phyloP scores from a whole-genome alignment of 2,888 invertebrate genomes.

The Blastobasis lacticolella region DNA sequence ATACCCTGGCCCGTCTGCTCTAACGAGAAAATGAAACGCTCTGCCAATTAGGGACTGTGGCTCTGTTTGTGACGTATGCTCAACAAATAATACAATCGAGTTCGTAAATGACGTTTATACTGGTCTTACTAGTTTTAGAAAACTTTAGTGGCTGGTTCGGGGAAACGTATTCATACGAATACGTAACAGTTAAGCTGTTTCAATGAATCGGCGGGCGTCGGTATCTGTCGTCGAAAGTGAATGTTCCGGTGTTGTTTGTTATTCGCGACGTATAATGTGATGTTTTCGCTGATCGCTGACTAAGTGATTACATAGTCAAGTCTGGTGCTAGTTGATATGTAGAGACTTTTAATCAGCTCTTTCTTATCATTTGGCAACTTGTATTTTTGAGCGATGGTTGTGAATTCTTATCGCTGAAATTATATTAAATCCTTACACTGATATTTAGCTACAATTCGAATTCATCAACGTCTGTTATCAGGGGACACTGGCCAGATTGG shows the following conservation, averaged over 20 bases:
- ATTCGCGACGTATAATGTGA: conserved; percentile 51
- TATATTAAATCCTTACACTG: no score
- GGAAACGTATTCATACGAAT: conserved; percentile 17
- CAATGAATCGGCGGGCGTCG: conserved; percentile 39
- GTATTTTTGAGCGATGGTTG: no score
- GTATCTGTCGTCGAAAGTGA: conserved; percentile 57
- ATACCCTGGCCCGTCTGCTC: conserved; percentile 4
- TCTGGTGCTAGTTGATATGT: no score
- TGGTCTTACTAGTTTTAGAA: conserved; percentile 27
- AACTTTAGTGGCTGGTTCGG: conserved; percentile 28
- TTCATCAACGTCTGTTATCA: no score
- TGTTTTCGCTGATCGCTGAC: conserved; percentile 25
- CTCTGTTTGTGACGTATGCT: not conserved
- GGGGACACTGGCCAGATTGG: no score
- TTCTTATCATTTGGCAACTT: no score
- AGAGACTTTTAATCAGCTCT: no score
- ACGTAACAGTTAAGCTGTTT: conserved; percentile 29
- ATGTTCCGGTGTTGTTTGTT: conserved; percentile 61
- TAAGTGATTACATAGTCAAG: not conserved
- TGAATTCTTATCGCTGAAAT: no score
- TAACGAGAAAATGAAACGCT: conserved; percentile 18
- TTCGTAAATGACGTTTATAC: conserved; percentile 17
- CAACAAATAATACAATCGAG: conserved; percentile 4
- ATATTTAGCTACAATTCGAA: no score
- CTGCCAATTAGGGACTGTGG: conserved; percentile 4